Conservation (phyloP, 2,888 invertebrate species). For the Mantis religiosa region DNA sequence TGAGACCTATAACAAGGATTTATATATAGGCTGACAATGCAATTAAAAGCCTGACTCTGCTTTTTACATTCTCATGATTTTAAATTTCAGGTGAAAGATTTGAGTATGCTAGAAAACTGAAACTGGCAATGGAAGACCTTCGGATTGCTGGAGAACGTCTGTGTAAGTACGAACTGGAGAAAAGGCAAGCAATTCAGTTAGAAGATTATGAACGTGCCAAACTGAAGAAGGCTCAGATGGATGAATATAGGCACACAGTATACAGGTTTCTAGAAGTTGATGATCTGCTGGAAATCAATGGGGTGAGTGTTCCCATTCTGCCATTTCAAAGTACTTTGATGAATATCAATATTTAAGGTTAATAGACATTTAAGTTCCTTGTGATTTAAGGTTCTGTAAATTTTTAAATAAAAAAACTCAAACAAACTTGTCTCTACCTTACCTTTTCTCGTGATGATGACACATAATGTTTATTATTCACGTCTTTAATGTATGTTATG, state of each 20-base stretch:
- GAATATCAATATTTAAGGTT: not conserved
- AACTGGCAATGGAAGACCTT: conserved; percentile 77
- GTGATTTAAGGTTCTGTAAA: too few species aligned
- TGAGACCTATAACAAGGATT: too few species aligned
- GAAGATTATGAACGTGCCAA: conserved; percentile 92
- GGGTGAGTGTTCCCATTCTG: conserved; percentile 49
- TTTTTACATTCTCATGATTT: not conserved
- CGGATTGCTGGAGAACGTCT: conserved; percentile 83
- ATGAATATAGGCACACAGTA: conserved; percentile 73
- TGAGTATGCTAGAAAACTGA: conserved; percentile 88
- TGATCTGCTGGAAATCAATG: conserved; percentile 73
- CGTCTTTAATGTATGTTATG: too few species aligned
- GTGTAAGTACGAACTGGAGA: conserved; percentile 86
- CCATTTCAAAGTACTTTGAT: not conserved
- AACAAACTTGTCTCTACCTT: too few species aligned
- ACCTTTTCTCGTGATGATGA: too few species aligned
- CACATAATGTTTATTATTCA: too few species aligned
- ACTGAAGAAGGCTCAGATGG: conserved; percentile 82
- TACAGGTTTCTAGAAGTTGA: conserved; percentile 71
- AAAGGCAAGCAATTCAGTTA: conserved; percentile 83
- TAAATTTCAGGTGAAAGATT: conserved; percentile 73
- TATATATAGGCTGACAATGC: too few species aligned
- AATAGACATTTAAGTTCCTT: not conserved
- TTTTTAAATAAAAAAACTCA: too few species aligned
- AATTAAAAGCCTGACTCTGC: too few species aligned